A percentile compares a stretch with the other conserved stretches of the same genome.
Evolutionary conservation across 2,797 vertebrate species (phyloP).

Genomic region (Smutsia gigantea): DNA sequence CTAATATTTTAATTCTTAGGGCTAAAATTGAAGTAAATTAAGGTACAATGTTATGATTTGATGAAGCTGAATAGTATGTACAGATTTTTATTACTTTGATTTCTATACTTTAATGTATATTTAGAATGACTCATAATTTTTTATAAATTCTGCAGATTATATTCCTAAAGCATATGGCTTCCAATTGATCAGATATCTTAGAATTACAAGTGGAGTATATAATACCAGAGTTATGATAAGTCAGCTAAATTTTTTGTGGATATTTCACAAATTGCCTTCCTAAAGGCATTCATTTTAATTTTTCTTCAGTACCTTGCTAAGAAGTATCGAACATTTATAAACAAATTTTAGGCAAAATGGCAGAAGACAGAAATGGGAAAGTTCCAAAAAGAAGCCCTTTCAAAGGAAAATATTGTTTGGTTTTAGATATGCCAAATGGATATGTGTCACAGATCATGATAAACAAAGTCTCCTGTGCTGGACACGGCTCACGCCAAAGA

Average conservation of each 20-base stretch:
- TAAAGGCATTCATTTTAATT: neutral
- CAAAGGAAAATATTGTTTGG: neutral
- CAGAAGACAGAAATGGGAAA: conserved; percentile 7
- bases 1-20: neutral
- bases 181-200: conserved; percentile 3
- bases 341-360: conserved; percentile 12
- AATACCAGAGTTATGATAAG: conserved; percentile 2
- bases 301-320: conserved; percentile 39
- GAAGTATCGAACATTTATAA: conserved; percentile 5
- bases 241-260: neutral
- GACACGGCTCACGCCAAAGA: neutral
- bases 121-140: neutral
- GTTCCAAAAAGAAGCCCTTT: conserved; percentile 25
- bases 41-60: neutral
- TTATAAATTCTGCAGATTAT: neutral
- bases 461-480: neutral
- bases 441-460: neutral
- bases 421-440: neutral
- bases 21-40: neutral
- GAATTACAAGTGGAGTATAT: neutral
- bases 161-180: neutral
- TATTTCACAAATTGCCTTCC: conserved; percentile 41
- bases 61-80: neutral
- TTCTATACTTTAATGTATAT: neutral
- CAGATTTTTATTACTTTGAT: neutral